Conservation (phyloP, 1,140 invertebrate species). For the Hyles euphorbiae region DNA sequence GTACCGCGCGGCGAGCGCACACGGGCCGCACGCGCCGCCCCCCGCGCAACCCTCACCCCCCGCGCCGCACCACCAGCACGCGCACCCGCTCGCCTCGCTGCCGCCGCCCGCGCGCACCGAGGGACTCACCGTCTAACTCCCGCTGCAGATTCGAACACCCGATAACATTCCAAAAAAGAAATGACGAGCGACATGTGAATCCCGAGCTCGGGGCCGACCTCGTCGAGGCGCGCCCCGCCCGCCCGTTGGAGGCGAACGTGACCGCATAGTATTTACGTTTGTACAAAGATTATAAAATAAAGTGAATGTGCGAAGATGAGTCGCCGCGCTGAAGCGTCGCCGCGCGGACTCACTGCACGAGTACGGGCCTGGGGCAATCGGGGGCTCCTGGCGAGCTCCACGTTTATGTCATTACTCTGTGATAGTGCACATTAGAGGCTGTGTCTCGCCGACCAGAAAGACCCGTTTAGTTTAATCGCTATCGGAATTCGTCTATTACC, state of each 20-base stretch:
- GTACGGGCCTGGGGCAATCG: conserved; percentile 71
- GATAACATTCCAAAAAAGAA: conserved; percentile 51
- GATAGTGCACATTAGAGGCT: conserved; percentile 64
- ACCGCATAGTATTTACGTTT: conserved; percentile 40
- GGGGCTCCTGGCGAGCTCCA: conserved; percentile 52
- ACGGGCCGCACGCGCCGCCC: conserved; percentile 60
- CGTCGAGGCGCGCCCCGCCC: neutral
- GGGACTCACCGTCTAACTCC: conserved; percentile 57
- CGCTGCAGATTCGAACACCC: conserved; percentile 19
- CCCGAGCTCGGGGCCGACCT: conserved; percentile 5
- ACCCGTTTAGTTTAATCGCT: neutral
- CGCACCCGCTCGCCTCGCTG: conserved; percentile 53
- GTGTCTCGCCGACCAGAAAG: conserved; percentile 27
- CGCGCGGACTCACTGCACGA: conserved; percentile 60
- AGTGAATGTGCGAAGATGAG: conserved; percentile 9
- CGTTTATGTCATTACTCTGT: conserved; percentile 73
- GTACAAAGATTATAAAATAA: conserved; percentile 40
- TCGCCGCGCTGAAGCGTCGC: conserved; percentile 37
- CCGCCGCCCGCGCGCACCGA: conserved; percentile 63
- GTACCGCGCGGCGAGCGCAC: conserved; percentile 45
- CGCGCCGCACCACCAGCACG: conserved; percentile 48
- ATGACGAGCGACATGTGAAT: conserved; percentile 2
- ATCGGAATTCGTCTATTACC: conserved; percentile 18
- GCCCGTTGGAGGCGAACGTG: conserved; percentile 8
- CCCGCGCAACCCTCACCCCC: conserved; percentile 66